Percentiles rank a stretch among this genome's conserved stretches.
phyloP scores from a whole-genome alignment of 2,113 vertebrate species.

The Hippolais icterina region DNA sequence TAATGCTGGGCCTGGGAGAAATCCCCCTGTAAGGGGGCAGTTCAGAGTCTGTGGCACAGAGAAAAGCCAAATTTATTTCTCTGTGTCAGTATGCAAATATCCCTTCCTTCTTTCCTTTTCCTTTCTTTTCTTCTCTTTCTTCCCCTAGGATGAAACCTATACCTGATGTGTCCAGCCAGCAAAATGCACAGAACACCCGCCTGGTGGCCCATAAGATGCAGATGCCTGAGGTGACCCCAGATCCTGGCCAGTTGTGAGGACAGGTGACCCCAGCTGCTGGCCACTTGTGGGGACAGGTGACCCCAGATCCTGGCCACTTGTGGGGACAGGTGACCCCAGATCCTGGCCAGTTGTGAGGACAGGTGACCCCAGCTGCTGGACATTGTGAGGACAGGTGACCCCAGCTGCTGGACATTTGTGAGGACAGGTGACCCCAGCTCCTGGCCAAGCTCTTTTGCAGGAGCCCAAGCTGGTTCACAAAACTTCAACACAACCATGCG shows the following conservation, averaged over 20 bases:
- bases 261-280: no score
- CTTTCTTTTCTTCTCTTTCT: no score
- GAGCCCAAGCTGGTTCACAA: neutral
- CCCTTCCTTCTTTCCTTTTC: neutral
- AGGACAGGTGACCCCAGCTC: neutral
- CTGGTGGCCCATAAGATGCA: neutral
- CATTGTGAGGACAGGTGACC: neutral
- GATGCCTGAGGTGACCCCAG: neutral
- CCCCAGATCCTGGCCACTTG: neutral
- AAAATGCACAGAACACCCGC: neutral
- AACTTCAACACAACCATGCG: neutral
- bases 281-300: neutral
- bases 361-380: no score
- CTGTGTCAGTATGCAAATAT: neutral
- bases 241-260: neutral
- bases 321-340: neutral
- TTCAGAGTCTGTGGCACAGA: neutral
- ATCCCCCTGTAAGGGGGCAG: fast-evolving
- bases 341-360: no score
- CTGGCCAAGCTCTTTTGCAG: neutral
- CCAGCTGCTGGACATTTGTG: neutral
- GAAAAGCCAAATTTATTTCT: neutral
- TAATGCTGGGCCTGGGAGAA: neutral
- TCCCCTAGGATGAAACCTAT: neutral
- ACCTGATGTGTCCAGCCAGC: neutral